A percentile compares a stretch with the other conserved stretches of the same genome.
phyloP scores from a whole-genome alignment of 2,888 invertebrate species.

The Nemoura dubitans region DNA sequence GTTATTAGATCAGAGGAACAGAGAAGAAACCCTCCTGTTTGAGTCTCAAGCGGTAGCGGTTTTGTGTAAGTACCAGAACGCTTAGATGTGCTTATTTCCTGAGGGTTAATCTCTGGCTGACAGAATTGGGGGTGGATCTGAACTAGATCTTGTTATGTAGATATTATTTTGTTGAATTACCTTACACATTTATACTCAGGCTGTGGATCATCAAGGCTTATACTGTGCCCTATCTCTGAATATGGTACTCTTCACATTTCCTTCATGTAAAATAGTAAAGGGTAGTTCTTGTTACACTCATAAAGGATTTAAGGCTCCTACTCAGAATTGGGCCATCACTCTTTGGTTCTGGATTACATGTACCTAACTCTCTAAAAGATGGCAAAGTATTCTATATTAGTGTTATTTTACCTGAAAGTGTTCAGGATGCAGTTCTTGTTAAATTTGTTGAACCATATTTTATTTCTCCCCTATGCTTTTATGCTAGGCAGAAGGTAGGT shows the following conservation, averaged over 20 bases:
- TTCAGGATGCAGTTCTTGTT: no score
- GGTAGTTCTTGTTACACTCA: background rate
- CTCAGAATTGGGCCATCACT: background rate
- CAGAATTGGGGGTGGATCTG: conserved; percentile 8
- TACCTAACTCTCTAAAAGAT: no score
- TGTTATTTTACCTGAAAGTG: no score
- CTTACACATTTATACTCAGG: background rate
- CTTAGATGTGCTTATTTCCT: background rate
- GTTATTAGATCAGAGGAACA: conserved; percentile 87
- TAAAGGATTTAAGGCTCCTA: background rate
- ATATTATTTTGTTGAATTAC: background rate
- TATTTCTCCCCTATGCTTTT: no score
- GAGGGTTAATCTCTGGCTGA: background rate
- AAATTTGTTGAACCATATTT: no score
- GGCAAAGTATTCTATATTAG: no score
- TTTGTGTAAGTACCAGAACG: conserved; percentile 69
- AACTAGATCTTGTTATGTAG: background rate
- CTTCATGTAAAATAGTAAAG: background rate
- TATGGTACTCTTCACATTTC: background rate
- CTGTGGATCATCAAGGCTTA: no score
- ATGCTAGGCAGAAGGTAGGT: no score
- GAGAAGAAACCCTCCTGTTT: conserved; percentile 86
- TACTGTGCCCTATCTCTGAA: background rate
- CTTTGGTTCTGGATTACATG: background rate
- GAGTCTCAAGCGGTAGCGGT: conserved; percentile 93